These are phyloP conservation scores for Paedocypris micromegethes DNA, from an alignment of 2,797 vertebrate species.

Conservation along the genomic window DNA sequence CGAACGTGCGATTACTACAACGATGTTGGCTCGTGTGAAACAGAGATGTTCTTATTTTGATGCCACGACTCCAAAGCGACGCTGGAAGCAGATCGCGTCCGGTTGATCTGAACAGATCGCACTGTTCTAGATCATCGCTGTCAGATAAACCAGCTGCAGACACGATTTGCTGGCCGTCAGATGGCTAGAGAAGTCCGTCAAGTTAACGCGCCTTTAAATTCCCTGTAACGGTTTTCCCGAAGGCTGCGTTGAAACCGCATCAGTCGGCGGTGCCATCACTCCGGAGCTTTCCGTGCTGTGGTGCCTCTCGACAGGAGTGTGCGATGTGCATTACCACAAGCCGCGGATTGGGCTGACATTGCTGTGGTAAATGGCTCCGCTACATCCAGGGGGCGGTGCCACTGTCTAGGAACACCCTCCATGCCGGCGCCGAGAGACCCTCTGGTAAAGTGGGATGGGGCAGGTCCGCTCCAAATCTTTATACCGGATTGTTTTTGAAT, in stretches of 20 bases:
- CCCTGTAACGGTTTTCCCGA: conserved; percentile 38
- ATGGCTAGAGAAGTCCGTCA: background rate
- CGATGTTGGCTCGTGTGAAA: conserved; percentile 27
- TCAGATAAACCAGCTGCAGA: conserved; percentile 16
- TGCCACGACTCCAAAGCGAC: background rate
- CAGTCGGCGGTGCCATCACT: conserved; percentile 57
- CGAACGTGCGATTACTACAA: conserved; percentile 44
- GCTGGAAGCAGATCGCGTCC: background rate
- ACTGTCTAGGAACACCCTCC: conserved; percentile 52
- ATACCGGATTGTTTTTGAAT: background rate
- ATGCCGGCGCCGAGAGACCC: conserved; percentile 32
- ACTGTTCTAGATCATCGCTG: conserved; percentile 20
- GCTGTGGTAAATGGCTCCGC: conserved; percentile 60
- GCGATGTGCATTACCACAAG: conserved; percentile 37
- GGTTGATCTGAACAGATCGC: conserved; percentile 4
- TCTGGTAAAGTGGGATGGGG: too few relatives aligned
- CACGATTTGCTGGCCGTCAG: conserved; percentile 28
- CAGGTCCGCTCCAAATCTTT: too few relatives aligned
- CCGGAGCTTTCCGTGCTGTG: conserved; percentile 43
- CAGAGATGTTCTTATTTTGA: conserved; percentile 38
- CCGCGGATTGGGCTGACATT: conserved; percentile 60
- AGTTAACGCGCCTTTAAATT: conserved; percentile 19
- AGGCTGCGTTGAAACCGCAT: conserved; percentile 56
- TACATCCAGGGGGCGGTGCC: conserved; percentile 67
- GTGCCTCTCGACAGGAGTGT: conserved; percentile 37